A percentile compares a stretch with the other conserved stretches of the same genome.
These are phyloP conservation scores for Drosophila pegasa DNA, from an alignment of 2,888 invertebrate species.

Conservation along the genomic window DNA sequence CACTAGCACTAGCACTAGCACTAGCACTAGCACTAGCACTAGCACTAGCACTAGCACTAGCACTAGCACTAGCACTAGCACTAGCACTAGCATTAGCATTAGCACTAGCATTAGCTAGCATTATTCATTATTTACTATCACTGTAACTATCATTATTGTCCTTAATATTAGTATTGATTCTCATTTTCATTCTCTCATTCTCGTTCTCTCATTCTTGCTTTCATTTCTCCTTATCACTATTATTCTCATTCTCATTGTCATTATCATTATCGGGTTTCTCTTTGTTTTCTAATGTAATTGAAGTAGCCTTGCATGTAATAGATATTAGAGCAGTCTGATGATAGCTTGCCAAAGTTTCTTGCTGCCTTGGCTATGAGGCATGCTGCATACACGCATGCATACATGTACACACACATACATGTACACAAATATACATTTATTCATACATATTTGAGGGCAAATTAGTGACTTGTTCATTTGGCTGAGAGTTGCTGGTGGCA, in stretches of 20 bases:
- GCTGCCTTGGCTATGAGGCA: slow-evolving; percentile 21
- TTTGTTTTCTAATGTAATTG: background rate
- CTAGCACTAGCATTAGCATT: background rate
- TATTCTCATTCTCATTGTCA: background rate
- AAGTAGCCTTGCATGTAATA: background rate
- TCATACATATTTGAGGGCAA: slow-evolving; percentile 8
- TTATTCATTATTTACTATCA: background rate
- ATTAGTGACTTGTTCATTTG: slow-evolving; percentile 32
- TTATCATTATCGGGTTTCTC: background rate
- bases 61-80: background rate
- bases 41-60: background rate
- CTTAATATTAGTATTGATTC: too few relatives aligned
- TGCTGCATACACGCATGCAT: background rate
- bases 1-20: background rate
- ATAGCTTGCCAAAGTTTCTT: background rate
- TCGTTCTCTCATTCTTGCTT: too few relatives aligned
- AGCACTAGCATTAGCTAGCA: background rate
- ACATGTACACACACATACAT: too few relatives aligned
- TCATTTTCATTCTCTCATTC: too few relatives aligned
- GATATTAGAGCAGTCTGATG: background rate
- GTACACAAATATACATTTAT: too few relatives aligned
- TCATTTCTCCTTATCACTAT: too few relatives aligned
- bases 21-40: background rate
- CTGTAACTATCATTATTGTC: background rate
- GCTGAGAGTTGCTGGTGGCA: slow-evolving; percentile 26